Base-by-base conservation (phyloP, 2,797 vertebrate genomes). In the Siniperca scherzeri region DNA sequence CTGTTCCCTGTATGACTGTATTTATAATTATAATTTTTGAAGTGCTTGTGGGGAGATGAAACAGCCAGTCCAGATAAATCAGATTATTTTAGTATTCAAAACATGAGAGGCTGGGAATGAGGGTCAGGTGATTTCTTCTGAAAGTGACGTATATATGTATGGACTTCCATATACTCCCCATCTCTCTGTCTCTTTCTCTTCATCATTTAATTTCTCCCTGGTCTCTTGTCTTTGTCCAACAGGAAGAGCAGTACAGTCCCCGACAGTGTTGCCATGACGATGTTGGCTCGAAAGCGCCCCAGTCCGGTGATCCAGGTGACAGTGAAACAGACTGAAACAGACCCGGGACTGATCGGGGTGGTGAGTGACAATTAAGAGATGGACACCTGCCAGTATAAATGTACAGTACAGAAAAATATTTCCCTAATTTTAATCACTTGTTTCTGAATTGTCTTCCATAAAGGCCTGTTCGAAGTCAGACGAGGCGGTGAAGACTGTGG, bases 221-320 rank as follows among this genome's bases (percentile, higher is more conserved):
- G 1, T 79, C 33, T 73, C 48, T 50, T 44, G 33, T 76, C 55
- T 80, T 72, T 78, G 8, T 77, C 73, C 11, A 8, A 62, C 66
- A 95, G 94, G 78, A 94, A 94, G 87, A 97, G 97, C 96, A 97
- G 95, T 90, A 96, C 96, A 4, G 94, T 92, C 11, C 93, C 92
- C 2, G 94, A 96, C 85, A 94, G 80, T 0, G 89, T 95, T 93
- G 95, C 94, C 75, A 91, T 96, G 73, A 91, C 95, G 53, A 97
- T 96, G 69, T 50, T 94, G 89, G 95, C 84, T 57, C 91, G 72
- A 30, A 96, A 95, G 85, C 93, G 92, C 70, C 93, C 95, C 33
- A 97, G 97, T 61, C 96, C 97, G 9, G 96, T 98, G 44, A 96
- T 97, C 87, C 96, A 93, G 52, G 96, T 97, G 91, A 97, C 96